Conservation (phyloP, 1,140 invertebrate genomes). For the Drosophila bocqueti region DNA sequence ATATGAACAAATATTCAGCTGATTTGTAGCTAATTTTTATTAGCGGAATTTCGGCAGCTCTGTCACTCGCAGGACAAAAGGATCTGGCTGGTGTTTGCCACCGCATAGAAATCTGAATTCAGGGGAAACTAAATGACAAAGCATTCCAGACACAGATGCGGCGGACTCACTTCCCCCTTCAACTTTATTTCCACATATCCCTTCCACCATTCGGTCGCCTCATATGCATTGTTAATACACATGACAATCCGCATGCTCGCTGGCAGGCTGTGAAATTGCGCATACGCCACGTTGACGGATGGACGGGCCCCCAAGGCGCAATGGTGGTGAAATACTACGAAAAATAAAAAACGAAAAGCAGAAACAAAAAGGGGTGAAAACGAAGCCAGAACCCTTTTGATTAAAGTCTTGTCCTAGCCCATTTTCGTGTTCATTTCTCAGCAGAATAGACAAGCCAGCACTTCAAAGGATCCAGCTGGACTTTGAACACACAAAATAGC, state of each 20-base stretch:
- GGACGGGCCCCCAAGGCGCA: conserved; percentile 45
- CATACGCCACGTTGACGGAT: conserved; percentile 64
- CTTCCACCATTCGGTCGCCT: conserved; percentile 33
- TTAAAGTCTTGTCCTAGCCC: conserved; percentile 54
- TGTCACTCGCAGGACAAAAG: conserved; percentile 14
- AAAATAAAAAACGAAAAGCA: background rate
- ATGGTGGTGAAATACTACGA: conserved; percentile 17
- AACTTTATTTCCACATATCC: background rate
- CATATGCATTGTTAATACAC: conserved; percentile 72
- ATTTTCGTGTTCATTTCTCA: conserved; percentile 74
- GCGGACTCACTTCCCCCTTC: too few relatives aligned
- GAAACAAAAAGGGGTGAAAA: conserved; percentile 1
- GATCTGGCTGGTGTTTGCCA: conserved; percentile 44
- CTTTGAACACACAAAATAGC: conserved; percentile 64
- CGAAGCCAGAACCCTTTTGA: conserved; percentile 41
- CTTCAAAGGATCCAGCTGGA: conserved; percentile 56
- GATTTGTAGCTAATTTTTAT: background rate
- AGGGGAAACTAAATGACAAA: conserved; percentile 62
- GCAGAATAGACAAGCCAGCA: conserved; percentile 54
- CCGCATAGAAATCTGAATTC: conserved; percentile 64
- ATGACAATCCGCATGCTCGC: conserved; percentile 61
- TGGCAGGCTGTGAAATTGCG: conserved; percentile 75
- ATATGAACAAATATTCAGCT: too few relatives aligned
- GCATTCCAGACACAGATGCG: conserved; percentile 34
- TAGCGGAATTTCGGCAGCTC: background rate